phyloP scores from a whole-genome alignment of 2,888 invertebrate genomes.

The Eucriotettix oculatus region DNA sequence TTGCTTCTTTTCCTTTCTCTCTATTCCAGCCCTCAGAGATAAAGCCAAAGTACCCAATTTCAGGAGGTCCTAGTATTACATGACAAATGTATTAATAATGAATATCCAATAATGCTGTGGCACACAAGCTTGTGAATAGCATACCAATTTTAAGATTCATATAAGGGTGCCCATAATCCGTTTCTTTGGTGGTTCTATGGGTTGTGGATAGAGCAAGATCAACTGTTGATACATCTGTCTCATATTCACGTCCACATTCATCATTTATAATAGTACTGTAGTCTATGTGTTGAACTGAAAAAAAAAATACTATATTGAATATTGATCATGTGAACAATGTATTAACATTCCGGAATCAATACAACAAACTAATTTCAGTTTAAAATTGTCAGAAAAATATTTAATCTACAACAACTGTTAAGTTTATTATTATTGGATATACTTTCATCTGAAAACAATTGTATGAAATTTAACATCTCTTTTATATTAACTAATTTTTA shows the following conservation, averaged over 20 bases:
- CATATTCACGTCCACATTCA: slow-evolving; percentile 34
- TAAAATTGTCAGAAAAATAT: no score
- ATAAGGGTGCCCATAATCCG: slow-evolving; percentile 27
- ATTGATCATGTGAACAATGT: no score
- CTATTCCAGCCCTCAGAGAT: slow-evolving; percentile 49
- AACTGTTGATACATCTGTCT: slow-evolving; percentile 41
- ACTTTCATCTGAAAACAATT: no score
- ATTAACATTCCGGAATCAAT: no score
- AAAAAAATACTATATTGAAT: no score
- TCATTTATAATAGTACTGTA: slow-evolving; percentile 36
- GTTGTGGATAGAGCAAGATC: slow-evolving; percentile 42
- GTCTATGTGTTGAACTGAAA: slow-evolving; percentile 20
- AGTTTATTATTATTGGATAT: no score
- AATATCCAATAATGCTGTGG: slow-evolving; percentile 1
- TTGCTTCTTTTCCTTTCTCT: slow-evolving; percentile 29
- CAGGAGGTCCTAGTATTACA: slow-evolving; percentile 27
- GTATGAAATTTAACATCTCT: no score
- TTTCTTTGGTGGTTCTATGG: slow-evolving; percentile 22
- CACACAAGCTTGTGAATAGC: slow-evolving; percentile 2
- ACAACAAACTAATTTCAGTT: no score
- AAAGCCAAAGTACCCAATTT: slow-evolving; percentile 42
- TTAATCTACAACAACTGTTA: no score
- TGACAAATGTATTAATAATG: slow-evolving; percentile 1
- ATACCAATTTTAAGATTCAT: slow-evolving; percentile 38
- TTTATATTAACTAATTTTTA: no score